Conservation (phyloP, 1,140 invertebrate genomes). For the Papilio dardanus region DNA sequence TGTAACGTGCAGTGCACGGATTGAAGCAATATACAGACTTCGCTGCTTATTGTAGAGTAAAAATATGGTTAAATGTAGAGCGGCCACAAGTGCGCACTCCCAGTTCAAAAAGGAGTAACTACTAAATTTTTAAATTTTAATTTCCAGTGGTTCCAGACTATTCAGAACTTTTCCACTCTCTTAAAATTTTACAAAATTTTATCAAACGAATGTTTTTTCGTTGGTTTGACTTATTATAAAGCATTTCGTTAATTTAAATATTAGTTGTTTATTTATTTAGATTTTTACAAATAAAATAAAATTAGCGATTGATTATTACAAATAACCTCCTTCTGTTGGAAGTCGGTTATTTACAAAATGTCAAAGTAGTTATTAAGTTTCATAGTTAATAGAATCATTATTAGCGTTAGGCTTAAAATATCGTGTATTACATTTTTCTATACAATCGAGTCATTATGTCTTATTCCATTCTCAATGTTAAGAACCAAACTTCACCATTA, state of each 20-base stretch:
- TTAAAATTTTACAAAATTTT: slow-evolving; percentile 7
- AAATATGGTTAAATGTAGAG: slow-evolving; percentile 23
- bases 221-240: background rate
- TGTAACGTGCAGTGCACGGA: slow-evolving; percentile 13
- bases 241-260: background rate
- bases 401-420: too few relatives aligned
- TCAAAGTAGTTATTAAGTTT: too few relatives aligned
- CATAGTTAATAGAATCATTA: too few relatives aligned
- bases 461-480: background rate
- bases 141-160: slow-evolving; percentile 11
- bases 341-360: too few relatives aligned
- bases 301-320: too few relatives aligned
- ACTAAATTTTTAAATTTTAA: slow-evolving; percentile 17
- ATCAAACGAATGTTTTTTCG: slow-evolving; percentile 6
- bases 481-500: background rate
- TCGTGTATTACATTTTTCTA: too few relatives aligned
- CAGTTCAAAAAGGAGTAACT: slow-evolving; percentile 16
- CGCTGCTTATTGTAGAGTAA: slow-evolving; percentile 13
- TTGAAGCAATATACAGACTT: slow-evolving; percentile 14
- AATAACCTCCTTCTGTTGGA: too few relatives aligned
- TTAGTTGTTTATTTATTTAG: background rate
- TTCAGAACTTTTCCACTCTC: slow-evolving; percentile 23
- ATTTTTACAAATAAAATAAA: too few relatives aligned
- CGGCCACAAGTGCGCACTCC: slow-evolving; percentile 12
- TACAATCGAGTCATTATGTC: too few relatives aligned